Conservation (phyloP, 2,888 invertebrate genomes). For the Lysandra coridon region DNA sequence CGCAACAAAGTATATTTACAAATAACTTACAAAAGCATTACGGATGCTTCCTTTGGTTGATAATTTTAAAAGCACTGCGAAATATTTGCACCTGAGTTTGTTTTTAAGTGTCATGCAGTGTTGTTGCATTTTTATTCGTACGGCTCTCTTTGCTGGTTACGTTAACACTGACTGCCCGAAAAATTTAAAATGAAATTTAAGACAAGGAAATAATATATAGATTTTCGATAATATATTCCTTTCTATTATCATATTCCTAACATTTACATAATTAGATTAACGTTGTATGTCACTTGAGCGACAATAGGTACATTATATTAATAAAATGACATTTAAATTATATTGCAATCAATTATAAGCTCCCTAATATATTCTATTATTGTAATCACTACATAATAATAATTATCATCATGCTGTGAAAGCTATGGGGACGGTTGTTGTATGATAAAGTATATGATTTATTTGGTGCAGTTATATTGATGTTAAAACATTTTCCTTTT, state of each 20-base stretch:
- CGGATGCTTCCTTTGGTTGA: background rate
- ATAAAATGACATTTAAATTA: background rate
- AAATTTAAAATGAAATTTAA: background rate
- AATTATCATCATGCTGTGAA: too few relatives aligned
- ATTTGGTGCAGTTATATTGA: too few relatives aligned
- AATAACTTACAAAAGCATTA: background rate
- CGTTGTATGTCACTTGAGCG: background rate
- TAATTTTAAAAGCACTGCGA: constrained; percentile 1
- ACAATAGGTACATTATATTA: background rate
- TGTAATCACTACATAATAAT: too few relatives aligned
- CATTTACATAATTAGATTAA: background rate
- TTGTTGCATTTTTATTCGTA: constrained; percentile 6
- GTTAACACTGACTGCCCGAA: background rate
- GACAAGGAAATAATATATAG: background rate
- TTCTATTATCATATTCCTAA: constrained; percentile 9
- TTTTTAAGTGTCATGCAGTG: background rate
- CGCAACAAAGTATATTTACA: background rate
- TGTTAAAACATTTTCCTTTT: too few relatives aligned
- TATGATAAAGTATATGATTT: too few relatives aligned
- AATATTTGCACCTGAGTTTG: background rate
- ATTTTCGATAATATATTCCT: constrained; percentile 2
- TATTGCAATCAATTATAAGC: too few relatives aligned
- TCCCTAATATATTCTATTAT: too few relatives aligned
- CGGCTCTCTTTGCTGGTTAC: background rate
- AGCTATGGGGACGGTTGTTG: too few relatives aligned